These are phyloP conservation scores for Aldrovandia affinis DNA, from an alignment of 2,797 vertebrate genomes.

Conservation along the genomic window DNA sequence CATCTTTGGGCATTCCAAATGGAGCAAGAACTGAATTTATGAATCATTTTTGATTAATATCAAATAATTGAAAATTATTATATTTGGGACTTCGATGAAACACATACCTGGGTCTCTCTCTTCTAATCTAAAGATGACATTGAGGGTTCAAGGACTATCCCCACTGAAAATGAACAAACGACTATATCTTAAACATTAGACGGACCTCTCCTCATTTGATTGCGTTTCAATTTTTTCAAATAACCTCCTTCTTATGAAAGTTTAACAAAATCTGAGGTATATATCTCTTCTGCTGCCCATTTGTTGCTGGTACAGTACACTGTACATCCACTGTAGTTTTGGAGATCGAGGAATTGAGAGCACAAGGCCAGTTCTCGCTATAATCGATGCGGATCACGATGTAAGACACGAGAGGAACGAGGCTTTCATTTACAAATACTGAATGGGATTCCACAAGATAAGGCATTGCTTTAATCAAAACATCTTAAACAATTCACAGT, in stretches of 20 bases:
- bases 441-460: slow-evolving; percentile 60
- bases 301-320: slow-evolving; percentile 34
- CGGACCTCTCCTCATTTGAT: background rate
- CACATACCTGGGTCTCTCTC: background rate
- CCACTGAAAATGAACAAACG: background rate
- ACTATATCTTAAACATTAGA: background rate
- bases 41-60: background rate
- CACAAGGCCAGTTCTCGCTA: slow-evolving; percentile 17
- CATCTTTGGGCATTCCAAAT: background rate
- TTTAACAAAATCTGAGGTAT: slow-evolving; percentile 37
- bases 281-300: slow-evolving; percentile 23
- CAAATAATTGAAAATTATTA: background rate
- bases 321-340: slow-evolving; percentile 4
- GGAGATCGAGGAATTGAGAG: background rate
- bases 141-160: background rate
- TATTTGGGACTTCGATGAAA: background rate
- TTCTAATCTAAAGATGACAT: background rate
- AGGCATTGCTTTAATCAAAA: slow-evolving; percentile 72
- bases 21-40: background rate
- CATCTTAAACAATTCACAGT: slow-evolving; percentile 66
- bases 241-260: background rate
- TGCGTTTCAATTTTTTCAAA: background rate
- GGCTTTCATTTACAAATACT: background rate
- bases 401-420: background rate
- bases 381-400: slow-evolving; percentile 9